These are phyloP conservation scores for Tetragonula clypearis DNA, from an alignment of 1,140 invertebrate genomes.

Conservation along the genomic window DNA sequence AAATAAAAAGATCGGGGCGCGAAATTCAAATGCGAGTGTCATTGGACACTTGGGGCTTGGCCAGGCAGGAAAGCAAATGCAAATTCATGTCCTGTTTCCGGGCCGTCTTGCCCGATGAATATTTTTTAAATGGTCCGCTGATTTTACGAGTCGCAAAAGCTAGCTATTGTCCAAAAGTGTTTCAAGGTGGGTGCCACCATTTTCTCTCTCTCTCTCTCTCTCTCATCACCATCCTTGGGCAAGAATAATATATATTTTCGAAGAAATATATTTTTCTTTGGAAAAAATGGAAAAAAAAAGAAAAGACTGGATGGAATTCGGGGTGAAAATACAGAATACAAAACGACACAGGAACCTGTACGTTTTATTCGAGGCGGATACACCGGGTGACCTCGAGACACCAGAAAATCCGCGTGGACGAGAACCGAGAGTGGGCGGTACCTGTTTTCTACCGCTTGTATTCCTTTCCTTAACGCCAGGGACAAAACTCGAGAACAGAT, in stretches of 20 bases:
- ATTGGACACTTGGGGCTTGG: neutral
- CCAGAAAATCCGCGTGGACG: conserved; percentile 69
- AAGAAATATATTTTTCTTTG: neutral
- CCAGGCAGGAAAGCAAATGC: neutral
- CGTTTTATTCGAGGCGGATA: conserved; percentile 57
- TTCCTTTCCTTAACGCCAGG: conserved; percentile 44
- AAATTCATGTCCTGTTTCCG: conserved; percentile 55
- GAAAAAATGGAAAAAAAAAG: neutral
- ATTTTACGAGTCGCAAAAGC: neutral
- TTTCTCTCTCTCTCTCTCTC: no score
- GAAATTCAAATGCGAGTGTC: neutral
- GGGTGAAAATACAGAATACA: neutral
- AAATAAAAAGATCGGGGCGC: neutral
- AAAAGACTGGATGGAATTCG: neutral
- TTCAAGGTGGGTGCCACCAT: neutral
- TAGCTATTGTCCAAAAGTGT: neutral
- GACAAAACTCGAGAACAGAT: conserved; percentile 14
- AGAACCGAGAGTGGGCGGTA: conserved; percentile 67
- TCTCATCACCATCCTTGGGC: neutral
- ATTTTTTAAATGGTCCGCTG: neutral
- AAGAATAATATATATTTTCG: neutral
- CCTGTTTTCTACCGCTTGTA: conserved; percentile 60
- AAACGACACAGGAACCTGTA: conserved; percentile 25
- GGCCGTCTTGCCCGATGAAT: conserved; percentile 1
- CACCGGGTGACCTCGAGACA: conserved; percentile 73